Conservation (phyloP, 1,140 invertebrate species). For the Drosophila virilis region DNA sequence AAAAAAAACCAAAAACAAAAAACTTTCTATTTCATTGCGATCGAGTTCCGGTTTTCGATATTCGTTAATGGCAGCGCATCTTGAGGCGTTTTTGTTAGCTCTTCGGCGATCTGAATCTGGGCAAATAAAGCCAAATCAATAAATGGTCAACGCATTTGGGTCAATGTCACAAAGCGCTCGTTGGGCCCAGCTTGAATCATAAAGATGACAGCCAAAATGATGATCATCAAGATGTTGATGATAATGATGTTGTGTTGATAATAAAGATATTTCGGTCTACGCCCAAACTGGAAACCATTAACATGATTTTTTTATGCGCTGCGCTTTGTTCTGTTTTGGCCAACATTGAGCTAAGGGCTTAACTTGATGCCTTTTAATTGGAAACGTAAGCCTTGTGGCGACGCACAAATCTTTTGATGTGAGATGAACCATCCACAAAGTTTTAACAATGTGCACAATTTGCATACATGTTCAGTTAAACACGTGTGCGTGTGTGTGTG, state of each 20-base stretch:
- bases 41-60: constrained; percentile 66
- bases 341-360: neutral
- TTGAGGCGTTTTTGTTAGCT: constrained; percentile 6
- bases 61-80: constrained; percentile 39
- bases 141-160: constrained; percentile 66
- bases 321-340: constrained; percentile 19
- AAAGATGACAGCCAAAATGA: constrained; percentile 11
- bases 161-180: constrained; percentile 67
- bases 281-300: constrained; percentile 51
- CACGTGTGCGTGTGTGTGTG: neutral
- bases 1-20: constrained; percentile 60
- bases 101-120: constrained; percentile 48
- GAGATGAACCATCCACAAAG: constrained; percentile 15
- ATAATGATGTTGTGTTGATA: constrained; percentile 26
- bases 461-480: neutral
- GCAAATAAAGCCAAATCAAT: constrained; percentile 62
- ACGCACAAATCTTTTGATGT: constrained; percentile 65
- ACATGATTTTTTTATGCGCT: constrained; percentile 13
- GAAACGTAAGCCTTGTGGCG: constrained; percentile 43
- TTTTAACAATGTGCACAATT: constrained; percentile 14
- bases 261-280: constrained; percentile 52
- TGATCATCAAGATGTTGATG: constrained; percentile 14
- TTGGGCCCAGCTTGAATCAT: constrained; percentile 29
- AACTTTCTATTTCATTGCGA: constrained; percentile 76
- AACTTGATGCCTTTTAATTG: constrained; percentile 55